These are phyloP conservation scores for Ardeotis arabs DNA, from an alignment of 2,113 vertebrate genomes.

Conservation along the genomic window DNA sequence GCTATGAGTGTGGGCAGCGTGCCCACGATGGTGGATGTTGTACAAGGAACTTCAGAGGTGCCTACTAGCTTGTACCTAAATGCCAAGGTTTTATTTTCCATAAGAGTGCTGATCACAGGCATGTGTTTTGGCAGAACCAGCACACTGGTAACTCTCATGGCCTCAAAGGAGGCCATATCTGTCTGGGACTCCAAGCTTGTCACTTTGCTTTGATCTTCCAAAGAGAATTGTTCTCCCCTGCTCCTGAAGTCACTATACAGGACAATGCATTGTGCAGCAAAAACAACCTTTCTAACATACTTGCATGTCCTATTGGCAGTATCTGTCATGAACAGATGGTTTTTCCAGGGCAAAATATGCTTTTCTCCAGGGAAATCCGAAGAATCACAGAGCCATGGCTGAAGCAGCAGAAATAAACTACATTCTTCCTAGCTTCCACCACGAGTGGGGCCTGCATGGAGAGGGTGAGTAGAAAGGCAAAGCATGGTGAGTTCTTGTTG, in stretches of 20 bases:
- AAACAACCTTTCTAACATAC: slow-evolving; percentile 9
- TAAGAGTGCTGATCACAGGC: neutral
- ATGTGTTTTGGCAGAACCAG: slow-evolving; percentile 30
- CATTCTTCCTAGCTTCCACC: slow-evolving; percentile 6
- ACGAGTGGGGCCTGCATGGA: slow-evolving; percentile 12
- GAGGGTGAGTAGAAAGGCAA: neutral
- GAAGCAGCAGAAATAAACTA: slow-evolving; percentile 51
- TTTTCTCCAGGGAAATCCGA: slow-evolving; percentile 20
- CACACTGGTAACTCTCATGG: neutral
- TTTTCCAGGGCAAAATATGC: slow-evolving; percentile 1
- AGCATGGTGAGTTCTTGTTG: neutral
- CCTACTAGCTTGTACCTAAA: slow-evolving; percentile 40
- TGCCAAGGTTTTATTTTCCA: slow-evolving; percentile 1
- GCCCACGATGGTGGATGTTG: neutral
- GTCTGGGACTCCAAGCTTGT: neutral
- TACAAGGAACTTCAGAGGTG: slow-evolving; percentile 28
- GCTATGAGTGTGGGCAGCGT: slow-evolving; percentile 26
- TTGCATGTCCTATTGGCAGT: slow-evolving; percentile 55
- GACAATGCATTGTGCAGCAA: slow-evolving; percentile 26
- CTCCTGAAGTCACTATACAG: slow-evolving; percentile 43
- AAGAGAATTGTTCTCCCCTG: neutral
- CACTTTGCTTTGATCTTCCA: neutral
- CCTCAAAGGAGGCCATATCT: neutral
- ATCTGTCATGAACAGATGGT: slow-evolving; percentile 21
- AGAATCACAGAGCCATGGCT: slow-evolving; percentile 7